Base-by-base conservation (phyloP, 1,140 invertebrate genomes). In the Halesus radiatus region DNA sequence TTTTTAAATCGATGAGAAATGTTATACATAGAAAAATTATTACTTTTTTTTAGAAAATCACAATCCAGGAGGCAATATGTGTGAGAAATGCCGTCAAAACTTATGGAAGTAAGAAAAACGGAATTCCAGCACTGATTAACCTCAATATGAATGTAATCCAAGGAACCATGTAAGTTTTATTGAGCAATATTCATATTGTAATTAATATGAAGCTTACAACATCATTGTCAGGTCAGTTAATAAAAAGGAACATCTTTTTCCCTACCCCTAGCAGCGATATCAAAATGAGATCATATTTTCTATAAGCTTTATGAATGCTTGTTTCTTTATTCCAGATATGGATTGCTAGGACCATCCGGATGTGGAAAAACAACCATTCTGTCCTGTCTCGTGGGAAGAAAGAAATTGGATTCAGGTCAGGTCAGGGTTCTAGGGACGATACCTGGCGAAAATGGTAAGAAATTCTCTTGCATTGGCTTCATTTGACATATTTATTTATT, bases 131-230 rank as follows among this genome's bases (percentile, higher is more conserved):
- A 26, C 90, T 98, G 60, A 94, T 94, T 83, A 95, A 96, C 84
- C 92, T 98, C 23, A 95, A 94, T 88, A 96, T 98, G 94, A 96
- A 95, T 50, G 96, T 98, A 54, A 94, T 94, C 60, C 96, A 96
- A 88, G 96, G 96, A 80, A 95, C 95, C 60, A 98, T 97, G 95
- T 97, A 90, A 96, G 95, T 60, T 13, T 37, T 37, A 29, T 29
- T 29, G 26, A 3, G 26, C 26, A 29, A 29, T 29, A 29, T 29
- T 29, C 26, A 29, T 29, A 29, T 29, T 29, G 26, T 5, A 29
- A 29, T 2, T 5, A 29, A 29, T 29, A 29, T 29, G 26, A 3
- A 4, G 4, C 32, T 37, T 37, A 37, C 32, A 37, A 37, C 2
- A 5, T 29, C 4, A 8, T 7, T 37, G 32, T 8, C 0, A 37